Conservation (phyloP, 1,140 invertebrate genomes). For the Drosophila nebulosa region DNA sequence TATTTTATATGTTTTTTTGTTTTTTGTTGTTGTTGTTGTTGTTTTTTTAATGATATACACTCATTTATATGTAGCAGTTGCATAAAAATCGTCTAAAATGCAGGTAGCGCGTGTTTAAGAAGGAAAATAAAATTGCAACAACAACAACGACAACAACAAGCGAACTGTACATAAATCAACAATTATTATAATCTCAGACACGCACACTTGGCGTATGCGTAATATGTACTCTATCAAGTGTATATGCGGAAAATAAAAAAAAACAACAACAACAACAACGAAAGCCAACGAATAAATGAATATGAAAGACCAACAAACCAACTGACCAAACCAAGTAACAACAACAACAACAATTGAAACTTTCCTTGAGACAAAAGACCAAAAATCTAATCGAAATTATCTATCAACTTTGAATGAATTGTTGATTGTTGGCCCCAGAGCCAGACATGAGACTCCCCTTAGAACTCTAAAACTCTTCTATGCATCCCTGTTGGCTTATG, state of each 20-base stretch:
- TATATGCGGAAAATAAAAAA: not conserved
- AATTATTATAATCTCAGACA: conserved; percentile 16
- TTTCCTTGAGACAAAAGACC: too few species aligned
- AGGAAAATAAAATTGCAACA: conserved; percentile 9
- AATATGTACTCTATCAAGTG: not conserved
- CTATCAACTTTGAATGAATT: too few species aligned
- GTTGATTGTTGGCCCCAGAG: too few species aligned
- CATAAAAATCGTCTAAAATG: conserved; percentile 35
- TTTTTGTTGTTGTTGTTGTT: not conserved
- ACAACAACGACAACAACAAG: not conserved
- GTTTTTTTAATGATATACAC: not conserved
- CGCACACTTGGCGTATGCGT: conserved; percentile 38
- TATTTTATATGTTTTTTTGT: not conserved
- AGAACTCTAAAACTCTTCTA: too few species aligned
- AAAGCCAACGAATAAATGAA: conserved; percentile 15
- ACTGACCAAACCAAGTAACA: too few species aligned
- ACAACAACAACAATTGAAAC: too few species aligned
- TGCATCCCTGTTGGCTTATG: too few species aligned
- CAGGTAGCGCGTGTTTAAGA: conserved; percentile 31
- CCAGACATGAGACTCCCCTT: too few species aligned
- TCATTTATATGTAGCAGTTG: conserved; percentile 12
- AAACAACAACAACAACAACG: not conserved
- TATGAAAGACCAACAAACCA: not conserved
- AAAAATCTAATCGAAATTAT: too few species aligned
- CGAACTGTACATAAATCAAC: not conserved